Conservation (phyloP, 2,888 invertebrate genomes). For the Trachelus tabidus region DNA sequence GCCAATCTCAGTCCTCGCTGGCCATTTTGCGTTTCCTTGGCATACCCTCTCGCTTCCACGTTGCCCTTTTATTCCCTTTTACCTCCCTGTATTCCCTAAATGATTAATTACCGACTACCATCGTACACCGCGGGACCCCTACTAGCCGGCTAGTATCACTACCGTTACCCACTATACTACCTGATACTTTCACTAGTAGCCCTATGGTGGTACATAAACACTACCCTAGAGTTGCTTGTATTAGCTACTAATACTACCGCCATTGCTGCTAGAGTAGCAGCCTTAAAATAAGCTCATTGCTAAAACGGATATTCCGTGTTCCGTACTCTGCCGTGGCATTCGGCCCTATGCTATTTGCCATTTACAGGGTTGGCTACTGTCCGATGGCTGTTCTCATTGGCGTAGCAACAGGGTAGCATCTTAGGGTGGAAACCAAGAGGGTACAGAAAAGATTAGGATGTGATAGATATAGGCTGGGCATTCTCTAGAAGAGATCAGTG, state of each 20-base stretch:
- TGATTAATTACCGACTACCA: slow-evolving; percentile 57
- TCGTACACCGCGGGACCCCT: not conserved
- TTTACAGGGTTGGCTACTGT: not conserved
- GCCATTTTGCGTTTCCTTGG: slow-evolving; percentile 57
- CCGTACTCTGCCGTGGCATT: slow-evolving; percentile 43
- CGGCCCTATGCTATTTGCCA: slow-evolving; percentile 27
- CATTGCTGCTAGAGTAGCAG: slow-evolving; percentile 6
- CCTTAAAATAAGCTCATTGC: slow-evolving; percentile 54
- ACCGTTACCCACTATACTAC: not conserved
- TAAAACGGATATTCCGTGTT: slow-evolving; percentile 63
- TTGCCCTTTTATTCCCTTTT: slow-evolving; percentile 41
- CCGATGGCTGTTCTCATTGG: not conserved
- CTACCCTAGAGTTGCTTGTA: not conserved
- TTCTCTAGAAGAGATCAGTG: not conserved
- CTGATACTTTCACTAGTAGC: not conserved
- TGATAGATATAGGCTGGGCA: not conserved
- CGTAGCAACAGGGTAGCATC: not conserved
- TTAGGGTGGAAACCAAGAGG: not conserved
- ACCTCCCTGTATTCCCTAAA: slow-evolving; percentile 42
- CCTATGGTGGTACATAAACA: not conserved
- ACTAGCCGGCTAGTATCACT: not conserved
- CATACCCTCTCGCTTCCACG: slow-evolving; percentile 21
- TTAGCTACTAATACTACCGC: not conserved
- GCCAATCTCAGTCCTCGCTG: slow-evolving; percentile 50
- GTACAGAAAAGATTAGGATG: not conserved